A percentile compares a stretch with the other conserved stretches of the same genome.
These are phyloP conservation scores for Zygaena filipendulae DNA, from an alignment of 2,888 invertebrate genomes.

Conservation along the genomic window DNA sequence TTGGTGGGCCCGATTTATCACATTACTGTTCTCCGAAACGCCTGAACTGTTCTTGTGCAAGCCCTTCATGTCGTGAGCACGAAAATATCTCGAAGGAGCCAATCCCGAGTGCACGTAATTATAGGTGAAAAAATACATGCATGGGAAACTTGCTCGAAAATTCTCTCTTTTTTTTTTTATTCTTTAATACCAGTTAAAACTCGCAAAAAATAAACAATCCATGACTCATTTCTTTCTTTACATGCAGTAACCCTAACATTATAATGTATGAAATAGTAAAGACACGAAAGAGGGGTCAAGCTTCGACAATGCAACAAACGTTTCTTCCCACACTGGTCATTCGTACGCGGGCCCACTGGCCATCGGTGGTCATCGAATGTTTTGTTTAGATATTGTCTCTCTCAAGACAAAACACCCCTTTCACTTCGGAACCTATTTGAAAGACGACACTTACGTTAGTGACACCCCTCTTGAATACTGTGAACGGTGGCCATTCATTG, in stretches of 20 bases:
- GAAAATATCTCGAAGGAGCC: conserved; percentile 57
- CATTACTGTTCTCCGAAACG: conserved; percentile 61
- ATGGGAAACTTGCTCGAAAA: conserved; percentile 45
- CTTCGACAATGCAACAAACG: conserved; percentile 35
- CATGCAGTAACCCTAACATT: too few species aligned
- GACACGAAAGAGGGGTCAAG: conserved; percentile 55
- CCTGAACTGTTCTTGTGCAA: conserved; percentile 60
- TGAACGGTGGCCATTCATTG: conserved; percentile 37
- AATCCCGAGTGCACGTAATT: conserved; percentile 57
- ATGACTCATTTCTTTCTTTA: too few species aligned
- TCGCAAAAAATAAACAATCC: conserved; percentile 51
- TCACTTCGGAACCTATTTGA: conserved; percentile 26
- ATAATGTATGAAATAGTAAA: too few species aligned
- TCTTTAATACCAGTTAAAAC: conserved; percentile 42
- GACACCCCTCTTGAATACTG: conserved; percentile 44
- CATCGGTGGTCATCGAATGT: conserved; percentile 58
- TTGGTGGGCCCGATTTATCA: conserved; percentile 66
- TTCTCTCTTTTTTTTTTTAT: conserved; percentile 42
- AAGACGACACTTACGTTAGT: conserved; percentile 39
- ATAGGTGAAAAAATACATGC: conserved; percentile 59
- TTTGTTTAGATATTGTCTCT: conserved; percentile 47
- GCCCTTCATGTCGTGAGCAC: conserved; percentile 62
- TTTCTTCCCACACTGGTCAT: conserved; percentile 64
- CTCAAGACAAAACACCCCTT: conserved; percentile 43
- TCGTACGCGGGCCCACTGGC: conserved; percentile 47